Evolutionary conservation across 2,113 vertebrate species (phyloP).

Genomic region (Anser cygnoides): DNA sequence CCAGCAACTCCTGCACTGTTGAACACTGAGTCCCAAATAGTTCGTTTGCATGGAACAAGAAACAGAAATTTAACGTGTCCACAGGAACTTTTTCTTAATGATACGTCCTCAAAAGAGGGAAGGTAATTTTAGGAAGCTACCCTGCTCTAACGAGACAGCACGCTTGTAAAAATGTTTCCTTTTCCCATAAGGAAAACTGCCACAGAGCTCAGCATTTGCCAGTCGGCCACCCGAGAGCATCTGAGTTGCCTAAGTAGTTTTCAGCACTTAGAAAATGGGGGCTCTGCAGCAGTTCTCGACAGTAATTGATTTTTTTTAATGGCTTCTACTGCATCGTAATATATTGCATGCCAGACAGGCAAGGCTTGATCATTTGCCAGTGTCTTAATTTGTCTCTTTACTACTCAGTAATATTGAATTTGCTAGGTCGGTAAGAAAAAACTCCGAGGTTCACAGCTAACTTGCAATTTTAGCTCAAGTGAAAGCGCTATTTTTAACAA

Average conservation of each 20-base stretch:
- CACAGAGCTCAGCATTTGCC: neutral
- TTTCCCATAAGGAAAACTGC: neutral
- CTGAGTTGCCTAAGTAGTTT: neutral
- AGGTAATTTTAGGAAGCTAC: neutral
- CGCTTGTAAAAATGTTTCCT: neutral
- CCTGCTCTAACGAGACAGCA: neutral
- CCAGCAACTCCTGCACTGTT: neutral
- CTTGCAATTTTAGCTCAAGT: neutral
- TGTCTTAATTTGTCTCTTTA: neutral
- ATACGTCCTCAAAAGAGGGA: constrained; percentile 21
- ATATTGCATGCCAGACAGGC: neutral
- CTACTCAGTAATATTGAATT: neutral
- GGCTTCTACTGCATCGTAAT: constrained; percentile 42
- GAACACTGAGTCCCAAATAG: neutral
- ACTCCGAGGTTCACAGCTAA: neutral
- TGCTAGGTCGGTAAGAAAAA: neutral
- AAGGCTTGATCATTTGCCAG: constrained; percentile 23
- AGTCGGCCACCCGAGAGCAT: neutral
- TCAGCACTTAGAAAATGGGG: neutral
- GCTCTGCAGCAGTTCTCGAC: constrained; percentile 22
- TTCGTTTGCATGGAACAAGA: neutral
- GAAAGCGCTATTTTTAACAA: neutral
- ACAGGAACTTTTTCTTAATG: neutral
- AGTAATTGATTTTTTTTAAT: constrained; percentile 30
- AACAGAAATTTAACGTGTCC: neutral